Conservation (phyloP, 2,113 vertebrate species). For the Irena cyanogastra region DNA sequence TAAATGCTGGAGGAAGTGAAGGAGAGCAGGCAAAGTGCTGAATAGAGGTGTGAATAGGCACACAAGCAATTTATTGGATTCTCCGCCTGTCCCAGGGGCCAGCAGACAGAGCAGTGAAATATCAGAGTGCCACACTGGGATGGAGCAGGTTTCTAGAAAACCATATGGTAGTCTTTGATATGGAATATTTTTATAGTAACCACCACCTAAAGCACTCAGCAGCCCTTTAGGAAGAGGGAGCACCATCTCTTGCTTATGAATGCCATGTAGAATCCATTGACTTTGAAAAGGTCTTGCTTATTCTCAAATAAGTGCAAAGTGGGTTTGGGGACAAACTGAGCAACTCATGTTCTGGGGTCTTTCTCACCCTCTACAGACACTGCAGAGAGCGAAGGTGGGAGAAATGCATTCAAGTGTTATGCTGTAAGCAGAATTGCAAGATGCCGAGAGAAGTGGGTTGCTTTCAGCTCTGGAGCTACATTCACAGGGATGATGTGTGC, state of each 20-base stretch:
- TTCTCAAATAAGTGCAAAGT: not conserved
- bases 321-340: not conserved
- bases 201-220: not conserved
- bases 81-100: accelerated
- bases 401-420: not conserved
- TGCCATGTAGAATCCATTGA: not conserved
- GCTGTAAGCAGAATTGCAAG: not conserved
- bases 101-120: not conserved
- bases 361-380: not conserved
- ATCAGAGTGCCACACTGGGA: not conserved
- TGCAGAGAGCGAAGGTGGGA: not conserved
- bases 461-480: not conserved
- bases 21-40: accelerated
- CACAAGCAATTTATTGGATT: not conserved
- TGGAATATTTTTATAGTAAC: not conserved
- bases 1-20: not conserved
- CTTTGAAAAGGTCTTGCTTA: not conserved
- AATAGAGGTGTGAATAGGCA: not conserved
- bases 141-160: not conserved
- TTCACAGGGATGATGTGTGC: not conserved
- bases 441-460: not conserved
- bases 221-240: not conserved
- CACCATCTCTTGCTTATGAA: not conserved
- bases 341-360: not conserved
- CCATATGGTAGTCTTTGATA: not conserved